Evolutionary conservation across 1,140 invertebrate genomes (phyloP), one percentile per base, ranked within the genome.

Genomic region (Aphelenchoides fujianensis): DNA sequence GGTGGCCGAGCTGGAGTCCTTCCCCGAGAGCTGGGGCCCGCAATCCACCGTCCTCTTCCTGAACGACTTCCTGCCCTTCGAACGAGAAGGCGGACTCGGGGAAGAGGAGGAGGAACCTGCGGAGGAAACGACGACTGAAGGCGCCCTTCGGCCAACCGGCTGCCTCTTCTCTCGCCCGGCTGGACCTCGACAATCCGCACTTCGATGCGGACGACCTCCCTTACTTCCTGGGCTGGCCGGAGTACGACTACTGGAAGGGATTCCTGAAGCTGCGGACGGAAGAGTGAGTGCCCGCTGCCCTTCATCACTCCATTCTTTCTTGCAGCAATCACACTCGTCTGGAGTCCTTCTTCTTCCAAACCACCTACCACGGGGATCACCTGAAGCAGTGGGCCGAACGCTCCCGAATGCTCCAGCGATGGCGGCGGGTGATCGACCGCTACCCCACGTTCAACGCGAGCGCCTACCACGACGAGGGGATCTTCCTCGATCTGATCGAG

Each of bases 401-500:
- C 19, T 73, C 71, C 23, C 66, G 74, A 12, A 69, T 83, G 54
- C 48, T 83, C 16, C 75, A 77, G 19, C 32, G 53, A 2, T 83
- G 83, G 83, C 68, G 82, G 48, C 27, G 52, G 3, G 70, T 80
- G n/a, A 72, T 81, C 12, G 82, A 83, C 54, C 75, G 68, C 19
- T 83, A 83, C 74, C 68, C 36, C 27, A 37, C 31, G 19, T 79
- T 83, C 59, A 76, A 79, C 36, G 82, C 83, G 7, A 78, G 74
- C 7, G 82, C 82, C 41, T 83, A 64, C 54, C 79, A 83, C 54
- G 82, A 83, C 36, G 82, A 83, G 37, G 78, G 74, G 12, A 61
- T 81, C 27, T 84, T 78, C 48, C 64, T 84, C 0, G 82, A 83
- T 66, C 85, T 87, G 63, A 86, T 87, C 68, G 84, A 86, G n/a